Percentiles rank a stretch among this genome's conserved stretches.
Evolutionary conservation across 2,888 invertebrate species (phyloP).

Genomic region (Mantis religiosa): DNA sequence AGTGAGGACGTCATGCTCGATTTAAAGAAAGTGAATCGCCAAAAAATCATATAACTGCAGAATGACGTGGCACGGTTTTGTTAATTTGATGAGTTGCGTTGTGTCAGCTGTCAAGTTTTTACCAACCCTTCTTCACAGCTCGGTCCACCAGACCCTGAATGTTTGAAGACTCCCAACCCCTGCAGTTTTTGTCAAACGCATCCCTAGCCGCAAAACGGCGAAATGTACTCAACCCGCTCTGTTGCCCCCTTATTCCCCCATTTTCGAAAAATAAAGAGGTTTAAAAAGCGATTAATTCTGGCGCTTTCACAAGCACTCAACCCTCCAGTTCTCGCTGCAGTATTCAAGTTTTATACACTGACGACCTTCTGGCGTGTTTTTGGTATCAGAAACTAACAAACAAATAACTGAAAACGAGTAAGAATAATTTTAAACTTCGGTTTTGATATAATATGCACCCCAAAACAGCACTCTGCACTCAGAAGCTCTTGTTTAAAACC

Average conservation of each 20-base stretch:
- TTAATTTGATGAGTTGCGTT: neutral
- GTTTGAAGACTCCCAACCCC: neutral
- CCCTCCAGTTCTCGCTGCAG: neutral
- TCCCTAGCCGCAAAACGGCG: neutral
- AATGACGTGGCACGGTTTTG: neutral
- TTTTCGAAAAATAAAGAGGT: neutral
- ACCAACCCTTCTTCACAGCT: neutral
- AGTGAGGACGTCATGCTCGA: too few species aligned
- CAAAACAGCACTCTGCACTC: neutral
- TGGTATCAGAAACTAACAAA: neutral
- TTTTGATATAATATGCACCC: neutral
- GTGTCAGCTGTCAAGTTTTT: neutral
- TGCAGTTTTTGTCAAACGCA: neutral
- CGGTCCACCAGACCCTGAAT: neutral
- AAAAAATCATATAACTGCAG: too few species aligned
- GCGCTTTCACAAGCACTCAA: neutral
- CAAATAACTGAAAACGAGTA: neutral
- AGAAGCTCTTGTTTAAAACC: neutral
- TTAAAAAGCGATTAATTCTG: neutral
- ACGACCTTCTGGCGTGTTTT: neutral
- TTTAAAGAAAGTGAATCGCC: too few species aligned
- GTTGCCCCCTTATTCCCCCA: neutral
- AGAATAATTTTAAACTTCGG: neutral
- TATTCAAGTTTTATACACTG: neutral
- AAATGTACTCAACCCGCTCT: neutral